A percentile compares a stretch with the other conserved stretches of the same genome.
Conservation (phyloP, 2,888 invertebrate genomes). For the Cerastis leucographa region DNA sequence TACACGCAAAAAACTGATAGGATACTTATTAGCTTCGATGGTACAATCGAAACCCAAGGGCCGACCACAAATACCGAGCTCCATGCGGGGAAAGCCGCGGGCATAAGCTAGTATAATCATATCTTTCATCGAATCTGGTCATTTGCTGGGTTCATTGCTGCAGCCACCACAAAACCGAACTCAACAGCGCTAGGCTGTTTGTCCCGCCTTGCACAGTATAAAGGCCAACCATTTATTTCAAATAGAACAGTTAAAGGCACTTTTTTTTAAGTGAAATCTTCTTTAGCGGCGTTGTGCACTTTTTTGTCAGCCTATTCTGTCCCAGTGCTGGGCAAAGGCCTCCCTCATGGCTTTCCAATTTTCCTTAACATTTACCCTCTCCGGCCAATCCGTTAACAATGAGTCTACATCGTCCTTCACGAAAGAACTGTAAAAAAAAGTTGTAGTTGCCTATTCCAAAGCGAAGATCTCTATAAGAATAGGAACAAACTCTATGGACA, state of each 20-base stretch:
- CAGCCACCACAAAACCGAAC: background rate
- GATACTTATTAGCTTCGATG: background rate
- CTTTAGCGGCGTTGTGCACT: too few relatives aligned
- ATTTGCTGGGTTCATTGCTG: background rate
- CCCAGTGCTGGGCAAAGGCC: too few relatives aligned
- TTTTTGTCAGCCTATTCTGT: too few relatives aligned
- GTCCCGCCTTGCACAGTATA: background rate
- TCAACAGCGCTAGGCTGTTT: background rate
- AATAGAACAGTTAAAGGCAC: background rate
- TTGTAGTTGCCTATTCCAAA: background rate
- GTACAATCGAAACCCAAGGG: background rate
- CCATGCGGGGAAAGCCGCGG: background rate
- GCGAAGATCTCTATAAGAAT: background rate
- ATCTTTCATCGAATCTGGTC: background rate
- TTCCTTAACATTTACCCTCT: too few relatives aligned
- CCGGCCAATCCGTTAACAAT: too few relatives aligned
- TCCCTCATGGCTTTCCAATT: too few relatives aligned
- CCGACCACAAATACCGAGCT: background rate
- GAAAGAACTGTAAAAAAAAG: background rate
- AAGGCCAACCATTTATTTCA: background rate
- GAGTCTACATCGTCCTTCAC: too few relatives aligned
- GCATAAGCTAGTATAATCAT: background rate
- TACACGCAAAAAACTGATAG: too few relatives aligned
- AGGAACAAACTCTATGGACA: background rate
- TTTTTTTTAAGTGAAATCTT: too few relatives aligned